These are phyloP conservation scores for Ifrita kowaldi DNA, from an alignment of 2,113 vertebrate species.

Conservation along the genomic window DNA sequence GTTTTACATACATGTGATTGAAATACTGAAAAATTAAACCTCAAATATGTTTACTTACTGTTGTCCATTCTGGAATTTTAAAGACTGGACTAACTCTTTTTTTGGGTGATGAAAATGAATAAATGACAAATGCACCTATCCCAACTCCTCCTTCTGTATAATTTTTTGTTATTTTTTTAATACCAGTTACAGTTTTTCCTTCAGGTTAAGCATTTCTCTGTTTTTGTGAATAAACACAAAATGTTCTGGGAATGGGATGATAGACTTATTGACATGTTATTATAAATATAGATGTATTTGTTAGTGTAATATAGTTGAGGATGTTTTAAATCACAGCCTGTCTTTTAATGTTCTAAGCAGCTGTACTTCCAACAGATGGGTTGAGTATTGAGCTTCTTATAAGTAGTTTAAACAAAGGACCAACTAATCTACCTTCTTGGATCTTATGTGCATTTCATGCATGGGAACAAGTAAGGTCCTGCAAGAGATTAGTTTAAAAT, in stretches of 20 bases:
- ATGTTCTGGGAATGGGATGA: not conserved
- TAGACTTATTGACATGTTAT: not conserved
- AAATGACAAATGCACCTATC: not conserved
- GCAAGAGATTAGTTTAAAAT: not conserved
- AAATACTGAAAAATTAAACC: not conserved
- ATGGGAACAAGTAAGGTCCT: not conserved
- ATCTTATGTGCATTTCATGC: not conserved
- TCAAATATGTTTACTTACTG: not conserved
- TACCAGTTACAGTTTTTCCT: not conserved
- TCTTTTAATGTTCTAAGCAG: not conserved
- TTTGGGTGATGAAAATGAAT: not conserved
- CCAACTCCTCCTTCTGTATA: not conserved
- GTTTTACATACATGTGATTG: not conserved
- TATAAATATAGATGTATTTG: not conserved
- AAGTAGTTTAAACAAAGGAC: not conserved
- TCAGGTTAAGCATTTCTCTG: not conserved
- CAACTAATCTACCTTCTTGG: not conserved
- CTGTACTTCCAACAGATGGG: not conserved
- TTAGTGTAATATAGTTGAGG: not conserved
- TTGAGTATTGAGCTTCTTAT: not conserved
- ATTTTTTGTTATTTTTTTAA: not conserved
- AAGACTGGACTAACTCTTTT: not conserved
- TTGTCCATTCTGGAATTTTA: not conserved
- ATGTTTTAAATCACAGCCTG: not conserved
- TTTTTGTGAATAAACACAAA: not conserved